These are phyloP conservation scores for Meteorus sp. DNA, from an alignment of 1,140 invertebrate genomes.

Conservation along the genomic window DNA sequence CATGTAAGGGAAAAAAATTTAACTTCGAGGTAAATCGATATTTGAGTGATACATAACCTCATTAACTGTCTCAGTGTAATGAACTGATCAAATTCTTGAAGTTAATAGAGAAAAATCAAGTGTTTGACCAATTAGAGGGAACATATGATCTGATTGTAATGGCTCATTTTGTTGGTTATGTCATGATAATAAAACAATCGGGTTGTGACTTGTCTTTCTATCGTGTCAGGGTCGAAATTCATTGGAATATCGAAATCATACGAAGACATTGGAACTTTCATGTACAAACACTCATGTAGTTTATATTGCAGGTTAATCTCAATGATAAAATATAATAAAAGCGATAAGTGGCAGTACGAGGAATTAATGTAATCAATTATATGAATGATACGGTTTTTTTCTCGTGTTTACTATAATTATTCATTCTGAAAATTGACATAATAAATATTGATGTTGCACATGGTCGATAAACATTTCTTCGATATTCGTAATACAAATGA, in stretches of 20 bases:
- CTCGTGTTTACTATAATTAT: no score
- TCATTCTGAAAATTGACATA: not conserved
- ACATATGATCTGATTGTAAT: no score
- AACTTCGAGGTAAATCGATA: not conserved
- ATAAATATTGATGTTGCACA: not conserved
- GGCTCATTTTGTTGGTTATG: not conserved
- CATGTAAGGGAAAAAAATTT: no score
- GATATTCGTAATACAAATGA: not conserved
- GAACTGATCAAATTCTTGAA: not conserved
- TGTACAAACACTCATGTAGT: no score
- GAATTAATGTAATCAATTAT: no score
- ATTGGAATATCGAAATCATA: conserved; percentile 33
- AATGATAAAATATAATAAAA: no score
- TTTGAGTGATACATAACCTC: not conserved
- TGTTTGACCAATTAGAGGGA: not conserved
- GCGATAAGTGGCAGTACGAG: no score
- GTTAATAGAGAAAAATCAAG: not conserved
- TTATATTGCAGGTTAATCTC: no score
- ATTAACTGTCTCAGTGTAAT: not conserved
- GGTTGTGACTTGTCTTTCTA: conserved; percentile 3
- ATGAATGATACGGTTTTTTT: no score
- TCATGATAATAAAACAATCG: not conserved
- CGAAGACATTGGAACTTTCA: not conserved
- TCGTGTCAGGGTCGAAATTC: conserved; percentile 36
- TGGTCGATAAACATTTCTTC: not conserved